Percentiles rank a stretch among this genome's conserved stretches.
Evolutionary conservation across 2,113 vertebrate genomes (phyloP).

Genomic region (Ancistrus triradiatus): DNA sequence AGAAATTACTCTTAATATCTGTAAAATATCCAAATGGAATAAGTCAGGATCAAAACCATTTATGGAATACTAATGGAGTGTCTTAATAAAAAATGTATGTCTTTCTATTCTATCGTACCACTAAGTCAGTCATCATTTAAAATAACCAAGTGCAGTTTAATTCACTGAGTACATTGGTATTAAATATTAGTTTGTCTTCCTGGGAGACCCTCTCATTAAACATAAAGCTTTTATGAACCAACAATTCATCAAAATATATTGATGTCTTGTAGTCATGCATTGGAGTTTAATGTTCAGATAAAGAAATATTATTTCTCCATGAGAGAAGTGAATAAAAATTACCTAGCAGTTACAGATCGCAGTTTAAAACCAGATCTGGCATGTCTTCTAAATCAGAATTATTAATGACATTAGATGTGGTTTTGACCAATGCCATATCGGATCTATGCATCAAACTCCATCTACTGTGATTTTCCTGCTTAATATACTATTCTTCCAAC

Average conservation of each 20-base stretch:
- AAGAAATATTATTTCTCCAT: constrained; percentile 50
- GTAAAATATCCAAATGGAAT: neutral
- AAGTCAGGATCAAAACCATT: neutral
- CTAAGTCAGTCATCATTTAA: constrained; percentile 14
- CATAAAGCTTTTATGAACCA: constrained; percentile 53
- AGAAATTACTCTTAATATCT: no score
- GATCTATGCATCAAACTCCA: neutral
- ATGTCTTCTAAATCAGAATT: constrained; percentile 22
- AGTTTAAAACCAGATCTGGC: constrained; percentile 35
- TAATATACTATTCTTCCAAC: no score
- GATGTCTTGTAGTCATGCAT: constrained; percentile 42
- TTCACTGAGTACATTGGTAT: constrained; percentile 44
- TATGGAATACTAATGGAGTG: neutral
- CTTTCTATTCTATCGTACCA: constrained; percentile 2
- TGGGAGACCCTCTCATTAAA: constrained; percentile 44
- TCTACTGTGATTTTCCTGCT: no score
- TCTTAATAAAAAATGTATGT: constrained; percentile 1
- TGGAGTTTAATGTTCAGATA: constrained; percentile 43
- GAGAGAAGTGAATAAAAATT: constrained; percentile 35
- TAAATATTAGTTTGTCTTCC: constrained; percentile 44
- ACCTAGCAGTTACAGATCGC: constrained; percentile 1
- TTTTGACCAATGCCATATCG: neutral
- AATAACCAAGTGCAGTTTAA: constrained; percentile 41
- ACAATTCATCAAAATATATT: constrained; percentile 53
- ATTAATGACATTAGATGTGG: constrained; percentile 25